A percentile compares a stretch with the other conserved stretches of the same genome.
Conservation (phyloP, 2,888 invertebrate species). For the Dendrolimus pini region DNA sequence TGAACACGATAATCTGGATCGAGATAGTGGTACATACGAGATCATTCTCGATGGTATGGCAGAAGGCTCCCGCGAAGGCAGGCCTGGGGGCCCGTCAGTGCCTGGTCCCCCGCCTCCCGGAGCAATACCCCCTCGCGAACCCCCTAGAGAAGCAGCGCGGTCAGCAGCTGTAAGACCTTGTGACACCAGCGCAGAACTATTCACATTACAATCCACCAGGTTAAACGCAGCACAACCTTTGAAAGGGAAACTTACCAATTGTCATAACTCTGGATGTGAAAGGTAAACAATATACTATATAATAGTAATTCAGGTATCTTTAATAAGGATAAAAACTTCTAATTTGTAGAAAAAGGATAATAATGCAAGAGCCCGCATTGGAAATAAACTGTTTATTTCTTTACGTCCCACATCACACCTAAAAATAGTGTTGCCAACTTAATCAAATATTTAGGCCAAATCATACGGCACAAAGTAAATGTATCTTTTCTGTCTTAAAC, state of each 20-base stretch:
- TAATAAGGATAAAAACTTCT: too few relatives aligned
- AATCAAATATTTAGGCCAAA: too few relatives aligned
- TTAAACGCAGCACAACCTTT: slow-evolving; percentile 89
- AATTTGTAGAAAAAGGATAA: too few relatives aligned
- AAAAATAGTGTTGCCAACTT: too few relatives aligned
- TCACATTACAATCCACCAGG: slow-evolving; percentile 87
- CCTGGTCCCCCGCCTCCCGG: slow-evolving; percentile 36
- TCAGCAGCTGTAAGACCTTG: slow-evolving; percentile 84
- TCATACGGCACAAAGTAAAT: too few relatives aligned
- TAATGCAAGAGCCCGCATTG: too few relatives aligned
- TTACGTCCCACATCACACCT: too few relatives aligned
- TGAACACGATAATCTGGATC: slow-evolving; percentile 50
- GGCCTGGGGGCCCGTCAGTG: slow-evolving; percentile 38
- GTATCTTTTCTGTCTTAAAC: too few relatives aligned
- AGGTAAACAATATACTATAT: slow-evolving; percentile 64
- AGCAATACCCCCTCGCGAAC: slow-evolving; percentile 36
- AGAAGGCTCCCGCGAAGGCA: slow-evolving; percentile 48
- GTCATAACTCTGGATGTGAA: slow-evolving; percentile 91
- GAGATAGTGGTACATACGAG: slow-evolving; percentile 65
- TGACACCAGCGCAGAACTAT: slow-evolving; percentile 91
- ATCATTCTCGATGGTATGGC: slow-evolving; percentile 58
- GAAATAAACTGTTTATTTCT: too few relatives aligned
- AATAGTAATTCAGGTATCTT: too few relatives aligned
- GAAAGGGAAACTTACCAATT: slow-evolving; percentile 92
- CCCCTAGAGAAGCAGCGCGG: slow-evolving; percentile 72